Percentiles rank a stretch among this genome's conserved stretches.
Evolutionary conservation across 2,797 vertebrate species (phyloP).

Genomic region (Pyrocephalus nanus): DNA sequence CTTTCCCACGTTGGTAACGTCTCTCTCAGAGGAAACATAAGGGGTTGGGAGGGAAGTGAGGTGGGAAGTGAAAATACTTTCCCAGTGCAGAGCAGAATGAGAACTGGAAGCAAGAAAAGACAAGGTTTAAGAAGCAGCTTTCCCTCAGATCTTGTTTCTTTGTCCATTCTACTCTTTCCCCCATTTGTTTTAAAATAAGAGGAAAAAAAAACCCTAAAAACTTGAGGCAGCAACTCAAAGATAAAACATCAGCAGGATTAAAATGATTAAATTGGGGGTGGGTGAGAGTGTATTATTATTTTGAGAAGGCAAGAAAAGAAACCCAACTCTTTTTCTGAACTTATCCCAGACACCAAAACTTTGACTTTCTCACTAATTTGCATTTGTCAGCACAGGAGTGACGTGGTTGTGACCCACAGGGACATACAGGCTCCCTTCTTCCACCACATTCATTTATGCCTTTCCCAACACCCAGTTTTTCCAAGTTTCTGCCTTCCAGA

Average conservation of each 20-base stretch:
- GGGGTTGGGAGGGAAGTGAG: background rate
- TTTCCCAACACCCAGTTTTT: background rate
- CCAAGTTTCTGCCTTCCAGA: background rate
- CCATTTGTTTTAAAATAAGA: background rate
- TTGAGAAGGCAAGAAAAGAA: background rate
- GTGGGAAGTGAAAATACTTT: conserved; percentile 11
- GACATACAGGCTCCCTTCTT: background rate
- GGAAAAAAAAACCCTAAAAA: background rate
- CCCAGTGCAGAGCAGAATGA: background rate
- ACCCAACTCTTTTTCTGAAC: background rate
- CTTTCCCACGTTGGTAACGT: background rate
- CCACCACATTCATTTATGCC: background rate
- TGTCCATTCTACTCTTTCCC: background rate
- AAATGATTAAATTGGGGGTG: background rate
- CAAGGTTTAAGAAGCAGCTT: background rate
- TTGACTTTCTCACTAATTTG: background rate
- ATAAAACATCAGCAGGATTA: background rate
- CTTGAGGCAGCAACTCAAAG: background rate
- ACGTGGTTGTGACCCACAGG: background rate
- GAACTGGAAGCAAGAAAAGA: background rate
- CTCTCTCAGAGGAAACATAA: background rate
- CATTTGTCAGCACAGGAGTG: background rate
- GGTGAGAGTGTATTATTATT: background rate
- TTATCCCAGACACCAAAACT: background rate
- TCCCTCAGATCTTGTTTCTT: background rate